These are phyloP conservation scores for Xiphydria camelus DNA, from an alignment of 2,888 invertebrate species.

Conservation along the genomic window DNA sequence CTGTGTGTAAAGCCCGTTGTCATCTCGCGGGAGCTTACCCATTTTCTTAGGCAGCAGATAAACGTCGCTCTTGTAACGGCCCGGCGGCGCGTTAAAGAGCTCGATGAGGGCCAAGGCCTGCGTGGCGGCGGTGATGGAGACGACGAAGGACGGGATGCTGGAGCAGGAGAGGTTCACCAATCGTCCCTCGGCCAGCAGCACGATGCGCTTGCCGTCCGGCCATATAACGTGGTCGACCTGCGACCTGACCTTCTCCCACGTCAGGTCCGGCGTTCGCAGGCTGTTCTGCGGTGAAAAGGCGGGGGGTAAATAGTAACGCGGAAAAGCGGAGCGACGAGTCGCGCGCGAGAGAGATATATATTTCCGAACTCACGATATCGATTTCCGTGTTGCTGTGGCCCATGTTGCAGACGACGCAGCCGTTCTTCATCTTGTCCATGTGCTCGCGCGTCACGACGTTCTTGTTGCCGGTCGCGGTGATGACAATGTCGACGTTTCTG, in stretches of 20 bases:
- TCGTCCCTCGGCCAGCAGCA: constrained; percentile 91
- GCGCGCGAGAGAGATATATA: neutral
- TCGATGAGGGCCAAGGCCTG: constrained; percentile 97
- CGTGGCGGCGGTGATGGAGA: constrained; percentile 96
- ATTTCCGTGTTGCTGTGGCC: constrained; percentile 97
- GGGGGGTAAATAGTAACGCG: constrained; percentile 2
- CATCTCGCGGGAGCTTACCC: constrained; percentile 64
- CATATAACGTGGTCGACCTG: constrained; percentile 99
- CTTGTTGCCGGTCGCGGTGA: constrained; percentile 98
- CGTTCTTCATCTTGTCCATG: constrained; percentile 96
- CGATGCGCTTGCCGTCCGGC: constrained; percentile 95
- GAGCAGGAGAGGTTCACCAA: constrained; percentile 96
- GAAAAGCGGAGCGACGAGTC: neutral
- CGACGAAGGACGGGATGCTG: constrained; percentile 95
- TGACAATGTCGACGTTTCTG: constrained; percentile 90
- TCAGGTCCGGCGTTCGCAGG: constrained; percentile 88
- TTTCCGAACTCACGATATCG: constrained; percentile 72
- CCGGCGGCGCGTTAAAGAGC: constrained; percentile 92
- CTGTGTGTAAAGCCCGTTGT: neutral
- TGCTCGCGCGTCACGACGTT: constrained; percentile 94
- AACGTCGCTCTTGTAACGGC: constrained; percentile 95
- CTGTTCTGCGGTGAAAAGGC: constrained; percentile 67
- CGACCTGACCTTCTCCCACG: constrained; percentile 96
- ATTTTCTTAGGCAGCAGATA: constrained; percentile 98
- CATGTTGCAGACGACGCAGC: constrained; percentile 96